phyloP scores from a whole-genome alignment of 2,888 invertebrate species.

The Standfussiana lucernea region DNA sequence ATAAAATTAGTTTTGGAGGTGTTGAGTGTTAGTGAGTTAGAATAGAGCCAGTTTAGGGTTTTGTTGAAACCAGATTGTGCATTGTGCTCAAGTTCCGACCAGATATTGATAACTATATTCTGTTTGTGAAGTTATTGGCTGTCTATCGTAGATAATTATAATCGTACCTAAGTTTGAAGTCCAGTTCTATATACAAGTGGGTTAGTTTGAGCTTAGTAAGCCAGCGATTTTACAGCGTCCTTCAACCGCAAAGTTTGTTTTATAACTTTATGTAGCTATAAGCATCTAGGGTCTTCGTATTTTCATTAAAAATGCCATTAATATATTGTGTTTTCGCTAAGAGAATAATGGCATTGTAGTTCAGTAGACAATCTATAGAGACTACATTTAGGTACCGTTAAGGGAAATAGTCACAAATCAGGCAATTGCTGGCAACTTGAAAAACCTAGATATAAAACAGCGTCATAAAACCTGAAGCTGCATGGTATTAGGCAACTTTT shows the following conservation, averaged over 20 bases:
- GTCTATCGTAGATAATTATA: background rate
- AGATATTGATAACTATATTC: background rate
- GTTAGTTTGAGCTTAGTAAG: slow-evolving; percentile 20
- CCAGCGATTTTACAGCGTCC: background rate
- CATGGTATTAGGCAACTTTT: background rate
- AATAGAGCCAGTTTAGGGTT: no score
- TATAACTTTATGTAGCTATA: background rate
- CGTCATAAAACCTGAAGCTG: background rate
- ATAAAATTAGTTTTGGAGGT: no score
- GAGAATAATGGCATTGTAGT: background rate
- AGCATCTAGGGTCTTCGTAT: background rate
- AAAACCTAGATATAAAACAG: background rate
- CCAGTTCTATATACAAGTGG: slow-evolving; percentile 12
- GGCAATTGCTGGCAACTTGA: background rate
- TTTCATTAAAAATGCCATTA: background rate
- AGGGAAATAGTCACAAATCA: background rate
- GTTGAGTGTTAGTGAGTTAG: no score
- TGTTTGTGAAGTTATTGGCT: slow-evolving; percentile 6
- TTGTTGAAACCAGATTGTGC: no score
- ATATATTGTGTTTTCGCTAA: background rate
- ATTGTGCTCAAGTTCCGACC: no score
- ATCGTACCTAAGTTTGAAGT: slow-evolving; percentile 17
- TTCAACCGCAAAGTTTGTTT: slow-evolving; percentile 4
- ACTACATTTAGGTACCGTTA: background rate
- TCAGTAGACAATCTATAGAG: background rate